Conservation (phyloP, 2,888 invertebrate genomes). For the Podotricha telesiphe region DNA sequence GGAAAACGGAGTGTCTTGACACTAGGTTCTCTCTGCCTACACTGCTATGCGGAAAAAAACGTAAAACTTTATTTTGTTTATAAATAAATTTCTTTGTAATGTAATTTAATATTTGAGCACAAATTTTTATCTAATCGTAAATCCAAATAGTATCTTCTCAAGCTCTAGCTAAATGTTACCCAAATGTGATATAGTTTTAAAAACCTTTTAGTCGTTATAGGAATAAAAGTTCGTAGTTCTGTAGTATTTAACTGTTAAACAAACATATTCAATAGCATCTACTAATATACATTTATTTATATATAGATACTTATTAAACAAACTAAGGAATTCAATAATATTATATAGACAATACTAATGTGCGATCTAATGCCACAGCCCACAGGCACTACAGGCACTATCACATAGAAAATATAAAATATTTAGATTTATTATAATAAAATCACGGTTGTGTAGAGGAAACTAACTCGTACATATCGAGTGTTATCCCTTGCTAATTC, state of each 20-base stretch:
- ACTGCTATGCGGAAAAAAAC: no score
- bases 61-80: no score
- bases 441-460: conserved; percentile 28
- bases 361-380: no score
- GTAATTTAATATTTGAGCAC: no score
- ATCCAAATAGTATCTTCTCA: conserved; percentile 1
- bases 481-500: conserved; percentile 5
- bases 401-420: neutral
- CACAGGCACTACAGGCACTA: conserved; percentile 8
- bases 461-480: conserved; percentile 10
- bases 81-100: no score
- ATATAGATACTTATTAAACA: neutral
- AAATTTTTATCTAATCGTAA: neutral
- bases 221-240: neutral
- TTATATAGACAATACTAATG: conserved; percentile 4
- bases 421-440: conserved; percentile 13
- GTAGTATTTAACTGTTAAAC: conserved; percentile 6
- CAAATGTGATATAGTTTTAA: conserved; percentile 19
- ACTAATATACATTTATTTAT: conserved; percentile 9
- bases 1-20: no score
- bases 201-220: conserved; percentile 9
- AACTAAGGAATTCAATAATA: conserved; percentile 9
- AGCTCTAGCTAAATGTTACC: conserved; percentile 8
- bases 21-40: no score
- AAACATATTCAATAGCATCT: conserved; percentile 13